These are phyloP conservation scores for Abscondita cerata DNA, from an alignment of 2,888 invertebrate genomes.

Conservation along the genomic window DNA sequence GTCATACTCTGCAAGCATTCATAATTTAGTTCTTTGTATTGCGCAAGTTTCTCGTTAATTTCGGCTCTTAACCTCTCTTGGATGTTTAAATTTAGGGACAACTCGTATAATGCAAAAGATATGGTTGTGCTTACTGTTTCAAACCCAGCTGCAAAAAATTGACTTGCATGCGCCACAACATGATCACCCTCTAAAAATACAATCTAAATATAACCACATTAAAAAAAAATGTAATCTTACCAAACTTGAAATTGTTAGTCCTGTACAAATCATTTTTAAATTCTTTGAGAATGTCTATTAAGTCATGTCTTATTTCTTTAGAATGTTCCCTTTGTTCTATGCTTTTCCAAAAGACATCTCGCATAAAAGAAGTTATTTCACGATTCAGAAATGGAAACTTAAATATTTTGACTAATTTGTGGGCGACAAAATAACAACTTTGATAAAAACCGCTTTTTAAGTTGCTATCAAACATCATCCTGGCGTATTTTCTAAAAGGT, in stretches of 20 bases:
- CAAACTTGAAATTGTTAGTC: slow-evolving; percentile 26
- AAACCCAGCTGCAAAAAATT: slow-evolving; percentile 68
- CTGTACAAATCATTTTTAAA: slow-evolving; percentile 3
- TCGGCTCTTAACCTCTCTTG: slow-evolving; percentile 63
- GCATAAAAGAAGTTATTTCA: slow-evolving; percentile 44
- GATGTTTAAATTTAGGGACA: slow-evolving; percentile 62
- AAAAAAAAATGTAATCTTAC: slow-evolving; percentile 11
- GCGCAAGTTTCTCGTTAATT: slow-evolving; percentile 56
- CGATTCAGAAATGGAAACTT: slow-evolving; percentile 44
- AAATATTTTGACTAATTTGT: slow-evolving; percentile 41
- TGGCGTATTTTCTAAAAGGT: slow-evolving; percentile 53
- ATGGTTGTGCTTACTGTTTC: slow-evolving; percentile 68
- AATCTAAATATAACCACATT: slow-evolving; percentile 33
- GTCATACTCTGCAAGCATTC: slow-evolving; percentile 63
- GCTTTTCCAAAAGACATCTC: slow-evolving; percentile 46
- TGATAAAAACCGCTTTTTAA: slow-evolving; percentile 42
- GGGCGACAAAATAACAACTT: slow-evolving; percentile 46
- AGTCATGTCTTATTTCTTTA: slow-evolving; percentile 47
- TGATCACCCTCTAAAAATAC: slow-evolving; percentile 61
- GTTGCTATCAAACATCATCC: slow-evolving; percentile 49
- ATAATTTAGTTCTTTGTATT: slow-evolving; percentile 59
- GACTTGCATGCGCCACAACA: slow-evolving; percentile 65
- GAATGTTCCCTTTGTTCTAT: slow-evolving; percentile 44
- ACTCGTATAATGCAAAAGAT: slow-evolving; percentile 64
- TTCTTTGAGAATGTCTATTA: slow-evolving; percentile 47